Base-by-base conservation (phyloP, 1,140 invertebrate species). In the Coboldia fuscipes region DNA sequence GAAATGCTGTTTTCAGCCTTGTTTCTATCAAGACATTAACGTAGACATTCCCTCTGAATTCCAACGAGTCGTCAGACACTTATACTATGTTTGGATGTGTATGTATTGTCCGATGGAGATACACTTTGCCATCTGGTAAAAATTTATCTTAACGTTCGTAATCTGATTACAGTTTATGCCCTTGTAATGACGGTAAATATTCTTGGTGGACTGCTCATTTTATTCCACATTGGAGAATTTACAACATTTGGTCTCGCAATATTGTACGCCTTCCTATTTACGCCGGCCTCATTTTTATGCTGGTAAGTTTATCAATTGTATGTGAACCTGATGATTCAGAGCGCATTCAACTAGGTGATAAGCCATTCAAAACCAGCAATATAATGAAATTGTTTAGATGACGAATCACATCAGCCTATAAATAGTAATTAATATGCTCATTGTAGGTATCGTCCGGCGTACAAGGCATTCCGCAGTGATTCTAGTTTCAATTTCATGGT, bases 401-500 rank as follows among this genome's bases (percentile, higher is more conserved):
- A n/a, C n/a, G n/a, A n/a, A n/a, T n/a, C n/a, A n/a, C n/a, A n/a
- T n/a, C n/a, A n/a, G n/a, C n/a, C n/a, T n/a, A n/a, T n/a, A n/a
- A n/a, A n/a, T n/a, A n/a, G n/a, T n/a, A n/a, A 1, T 29, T 14
- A 13, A n/a, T 29, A n/a, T n/a, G n/a, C n/a, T n/a, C n/a, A n/a
- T n/a, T n/a, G n/a, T 35, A 54, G 52, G 52, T 73, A 72, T 48
- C 60, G 69, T 38, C 70, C 70, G 7, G 66, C 70, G 34, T 72
- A 72, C 48, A 73, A 73, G 57, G 70, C 70, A 22, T 79, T 65
- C 60, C 75, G 86, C 42, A 85, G 77, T 49, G 94, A 99, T 61
- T 96, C 88, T 46, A 97, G 92, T 2, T 93, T 98, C 64, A 97
- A 97, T 60, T 99, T 98, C 56, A 97, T 98, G 85, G 82, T 97